Evolutionary conservation across 2,113 vertebrate species (phyloP), one percentile per base, ranked within the genome.

Genomic region (Notiomystis cincta): DNA sequence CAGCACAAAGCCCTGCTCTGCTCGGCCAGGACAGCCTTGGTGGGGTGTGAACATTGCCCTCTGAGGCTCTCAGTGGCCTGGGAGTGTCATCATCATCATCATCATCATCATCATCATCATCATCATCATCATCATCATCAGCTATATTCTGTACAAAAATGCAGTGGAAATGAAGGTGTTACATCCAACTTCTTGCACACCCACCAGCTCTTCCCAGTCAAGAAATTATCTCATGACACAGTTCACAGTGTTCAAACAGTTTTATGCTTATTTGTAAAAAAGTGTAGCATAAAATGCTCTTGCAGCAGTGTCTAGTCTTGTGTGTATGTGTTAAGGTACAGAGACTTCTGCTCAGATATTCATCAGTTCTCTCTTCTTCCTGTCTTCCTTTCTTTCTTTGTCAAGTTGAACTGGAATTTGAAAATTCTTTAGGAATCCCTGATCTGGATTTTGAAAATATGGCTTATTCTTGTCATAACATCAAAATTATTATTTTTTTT

Each of bases 121-220:
- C n/a, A n/a, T n/a, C n/a, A n/a, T n/a, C n/a, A n/a, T n/a, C n/a
- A n/a, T n/a, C n/a, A n/a, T n/a, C n/a, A n/a, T n/a, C n/a, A 51
- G 11, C 8, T n/a, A 22, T 30, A 69, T 37, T 15, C 16, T 58
- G 2, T 3, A 33, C 14, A 7, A 73, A 94, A 91, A 42, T n/a
- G 22, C 2, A 3, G 6, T 7, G 73, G 30, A 72, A 66, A 66
- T n/a, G 2, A 47, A 77, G 7, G 38, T 13, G 2, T 28, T 35
- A 40, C 14, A 87, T 9, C 3, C 65, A 70, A 48, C 3, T 67
- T 23, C 16, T 56, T 57, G 5, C 14, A 8, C 1, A 1, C 3
- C 14, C 21, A 35, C 22, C 0, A 0, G 3, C 27, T 37, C 22
- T 81, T 77, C 17, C 27, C 69, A 66, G 35, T 13, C 5, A 58